Base-by-base conservation (phyloP, 2,797 vertebrate genomes). In the Trachops cirrhosus region DNA sequence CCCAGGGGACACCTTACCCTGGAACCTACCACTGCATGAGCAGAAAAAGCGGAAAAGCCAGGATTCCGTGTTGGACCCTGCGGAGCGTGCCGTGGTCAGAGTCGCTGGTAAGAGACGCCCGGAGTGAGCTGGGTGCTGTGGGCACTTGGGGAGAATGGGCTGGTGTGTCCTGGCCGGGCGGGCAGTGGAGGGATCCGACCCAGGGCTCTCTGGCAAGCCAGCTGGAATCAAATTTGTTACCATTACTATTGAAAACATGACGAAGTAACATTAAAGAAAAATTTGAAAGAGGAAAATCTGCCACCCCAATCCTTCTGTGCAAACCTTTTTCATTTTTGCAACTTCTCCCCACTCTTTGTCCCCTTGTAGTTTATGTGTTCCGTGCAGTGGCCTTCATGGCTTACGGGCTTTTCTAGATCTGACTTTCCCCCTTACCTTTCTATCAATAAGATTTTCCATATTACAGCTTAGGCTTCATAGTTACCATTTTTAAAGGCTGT, bases 21-120 rank as follows among this genome's bases (percentile, higher is more conserved):
- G 99, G 99, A 99, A 99, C 97, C 98, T 99, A 97, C 99, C 99
- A 93, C 99, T 99, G 70, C 99, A 99, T 0, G 99, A 99, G 98
- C 98, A 99, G 98, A 99, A 99, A 98, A 99, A 99, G 98, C 97
- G 99, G 98, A 99, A 99, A 98, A 99, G 99, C 96, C 99, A 99
- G 98, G 99, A 99, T 97, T 99, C 99, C 0, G 99, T 99, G 98
- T 98, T 99, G 98, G 99, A 99, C 98, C 99, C 99, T 3, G 99
- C 99, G 0, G 99, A 99, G 98, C 99, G 99, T 96, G 99, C 99
- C 0, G 99, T 99, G 91, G 99, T 99, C 96, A 99, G 99, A 75
- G 99, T 99, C 0, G 99, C 99, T 98, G 99, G 99, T 99, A 98
- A 99, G 99, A 93, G 86, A 70, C 59, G 48, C 29, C 18, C 26